Evolutionary conservation across 2,797 vertebrate genomes (phyloP).

Genomic region (Dendrocincla fuliginosa): DNA sequence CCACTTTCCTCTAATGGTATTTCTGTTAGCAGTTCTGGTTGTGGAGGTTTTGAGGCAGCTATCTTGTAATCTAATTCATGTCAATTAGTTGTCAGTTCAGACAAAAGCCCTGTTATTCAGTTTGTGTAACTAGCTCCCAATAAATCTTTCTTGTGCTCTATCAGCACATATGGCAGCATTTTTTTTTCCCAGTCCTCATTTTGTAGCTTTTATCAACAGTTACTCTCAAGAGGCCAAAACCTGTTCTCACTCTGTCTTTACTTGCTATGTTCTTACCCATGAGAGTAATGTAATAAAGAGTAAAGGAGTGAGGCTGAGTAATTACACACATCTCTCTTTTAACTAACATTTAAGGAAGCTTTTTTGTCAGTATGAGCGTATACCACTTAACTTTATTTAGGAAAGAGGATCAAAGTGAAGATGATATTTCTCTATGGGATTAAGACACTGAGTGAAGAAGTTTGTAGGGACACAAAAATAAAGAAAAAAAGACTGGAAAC

Average conservation of each 20-base stretch:
- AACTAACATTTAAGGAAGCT: not conserved
- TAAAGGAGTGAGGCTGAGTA: not conserved
- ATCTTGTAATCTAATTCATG: constrained; percentile 52
- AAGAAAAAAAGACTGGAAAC: not conserved
- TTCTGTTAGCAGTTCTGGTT: not conserved
- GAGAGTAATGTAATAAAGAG: not conserved
- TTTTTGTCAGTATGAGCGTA: not conserved
- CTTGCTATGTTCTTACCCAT: not conserved
- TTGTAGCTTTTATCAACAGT: constrained; percentile 18
- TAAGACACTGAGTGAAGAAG: not conserved
- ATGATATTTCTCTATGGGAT: not conserved
- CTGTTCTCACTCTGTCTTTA: not conserved
- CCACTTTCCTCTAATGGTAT: not conserved
- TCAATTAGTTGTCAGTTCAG: constrained; percentile 25
- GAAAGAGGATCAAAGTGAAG: not conserved
- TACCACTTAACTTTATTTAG: not conserved
- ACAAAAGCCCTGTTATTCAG: constrained; percentile 54
- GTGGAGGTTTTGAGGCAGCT: constrained; percentile 2
- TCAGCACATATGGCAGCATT: constrained; percentile 3
- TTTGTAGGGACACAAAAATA: not conserved
- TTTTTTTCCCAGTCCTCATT: not conserved
- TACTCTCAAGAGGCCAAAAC: not conserved
- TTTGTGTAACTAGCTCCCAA: not conserved
- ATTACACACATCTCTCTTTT: not conserved
- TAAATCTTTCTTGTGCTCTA: constrained; percentile 47